Percentiles rank a stretch among this genome's conserved stretches.
phyloP scores from a whole-genome alignment of 2,888 invertebrate species.

The Amblyjoppa fuscipennis region DNA sequence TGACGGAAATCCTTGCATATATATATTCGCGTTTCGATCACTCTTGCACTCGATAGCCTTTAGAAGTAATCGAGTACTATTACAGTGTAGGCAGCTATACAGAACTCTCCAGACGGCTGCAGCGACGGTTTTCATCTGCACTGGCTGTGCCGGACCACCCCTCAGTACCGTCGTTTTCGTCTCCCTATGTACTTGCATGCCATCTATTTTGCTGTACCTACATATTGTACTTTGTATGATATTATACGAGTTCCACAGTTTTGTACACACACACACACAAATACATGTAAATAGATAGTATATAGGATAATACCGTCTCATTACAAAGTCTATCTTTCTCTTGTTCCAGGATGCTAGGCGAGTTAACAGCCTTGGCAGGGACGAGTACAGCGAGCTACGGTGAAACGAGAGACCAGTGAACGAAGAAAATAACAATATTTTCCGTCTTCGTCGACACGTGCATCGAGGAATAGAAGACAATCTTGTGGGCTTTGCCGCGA shows the following conservation, averaged over 20 bases:
- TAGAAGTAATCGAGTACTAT: conserved; percentile 52
- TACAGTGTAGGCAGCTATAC: conserved; percentile 9
- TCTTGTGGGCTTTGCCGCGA: background rate
- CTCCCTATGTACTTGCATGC: background rate
- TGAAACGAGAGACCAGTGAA: conserved; percentile 57
- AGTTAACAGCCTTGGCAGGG: conserved; percentile 57
- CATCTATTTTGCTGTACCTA: background rate
- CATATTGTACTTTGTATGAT: background rate
- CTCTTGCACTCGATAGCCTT: conserved; percentile 58
- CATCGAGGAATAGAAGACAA: background rate
- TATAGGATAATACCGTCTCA: conserved; percentile 61
- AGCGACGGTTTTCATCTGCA: conserved; percentile 17
- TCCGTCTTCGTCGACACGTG: background rate
- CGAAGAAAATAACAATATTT: conserved; percentile 33
- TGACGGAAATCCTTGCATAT: conserved; percentile 51
- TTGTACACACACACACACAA: background rate
- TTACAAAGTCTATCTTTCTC: conserved; percentile 45
- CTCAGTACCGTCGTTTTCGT: background rate
- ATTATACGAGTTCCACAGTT: background rate
- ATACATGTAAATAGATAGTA: conserved; percentile 9
- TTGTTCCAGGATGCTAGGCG: conserved; percentile 54
- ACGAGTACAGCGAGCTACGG: conserved; percentile 52
- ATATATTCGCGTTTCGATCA: conserved; percentile 28
- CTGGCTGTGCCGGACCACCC: background rate
- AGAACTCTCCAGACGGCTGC: conserved; percentile 24